These are phyloP conservation scores for Saccopteryx leptura DNA, from an alignment of 2,113 vertebrate species.

Conservation along the genomic window DNA sequence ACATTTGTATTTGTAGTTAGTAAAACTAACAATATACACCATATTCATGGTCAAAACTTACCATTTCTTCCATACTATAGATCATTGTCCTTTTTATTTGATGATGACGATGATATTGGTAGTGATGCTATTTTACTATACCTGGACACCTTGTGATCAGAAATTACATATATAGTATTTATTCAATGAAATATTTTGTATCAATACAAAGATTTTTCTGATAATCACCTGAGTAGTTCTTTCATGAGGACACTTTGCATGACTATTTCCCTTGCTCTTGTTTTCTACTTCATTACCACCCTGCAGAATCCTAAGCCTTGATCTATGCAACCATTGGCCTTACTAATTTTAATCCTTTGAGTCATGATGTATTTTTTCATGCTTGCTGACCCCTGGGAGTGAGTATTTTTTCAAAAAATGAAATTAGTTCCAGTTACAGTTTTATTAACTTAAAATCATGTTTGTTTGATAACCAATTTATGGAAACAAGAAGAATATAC, in stretches of 20 bases:
- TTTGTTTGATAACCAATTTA: too few relatives aligned
- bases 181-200: constrained; percentile 11
- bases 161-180: neutral
- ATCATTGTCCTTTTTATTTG: neutral
- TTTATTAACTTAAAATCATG: too few relatives aligned
- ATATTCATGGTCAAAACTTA: neutral
- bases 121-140: neutral
- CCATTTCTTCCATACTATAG: neutral
- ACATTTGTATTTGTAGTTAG: constrained; percentile 24
- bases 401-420: too few relatives aligned
- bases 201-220: neutral
- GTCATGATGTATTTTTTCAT: too few relatives aligned
- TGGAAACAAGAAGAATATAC: too few relatives aligned
- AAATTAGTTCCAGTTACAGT: too few relatives aligned
- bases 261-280: neutral
- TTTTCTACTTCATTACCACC: neutral
- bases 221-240: neutral
- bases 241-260: neutral
- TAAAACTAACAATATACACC: neutral
- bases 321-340: neutral
- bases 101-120: neutral
- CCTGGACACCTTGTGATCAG: neutral
- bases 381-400: too few relatives aligned
- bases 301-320: neutral
- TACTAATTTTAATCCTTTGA: neutral